phyloP scores from a whole-genome alignment of 2,888 invertebrate genomes.

The Drosophila phalerata region DNA sequence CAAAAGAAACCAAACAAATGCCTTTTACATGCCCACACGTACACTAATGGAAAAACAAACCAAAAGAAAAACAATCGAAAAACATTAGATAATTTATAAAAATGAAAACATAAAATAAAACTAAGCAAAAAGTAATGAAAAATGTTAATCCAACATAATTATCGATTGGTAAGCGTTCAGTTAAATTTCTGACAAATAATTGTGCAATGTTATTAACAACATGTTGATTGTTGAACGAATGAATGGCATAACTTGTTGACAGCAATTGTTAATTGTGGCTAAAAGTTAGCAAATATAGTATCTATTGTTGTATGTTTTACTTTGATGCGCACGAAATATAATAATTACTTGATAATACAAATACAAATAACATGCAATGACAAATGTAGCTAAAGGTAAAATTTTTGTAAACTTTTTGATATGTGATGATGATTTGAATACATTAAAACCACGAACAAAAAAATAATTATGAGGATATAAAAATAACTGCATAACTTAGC shows the following conservation, averaged over 20 bases:
- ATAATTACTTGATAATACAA: constrained; percentile 31
- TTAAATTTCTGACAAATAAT: constrained; percentile 28
- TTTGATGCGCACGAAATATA: constrained; percentile 64
- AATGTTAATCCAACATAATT: constrained; percentile 46
- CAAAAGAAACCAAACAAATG: constrained; percentile 79
- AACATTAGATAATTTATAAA: constrained; percentile 31
- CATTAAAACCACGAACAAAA: constrained; percentile 68
- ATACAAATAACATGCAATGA: constrained; percentile 36
- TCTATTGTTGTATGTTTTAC: constrained; percentile 78
- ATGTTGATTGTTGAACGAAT: constrained; percentile 68
- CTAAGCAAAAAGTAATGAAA: constrained; percentile 29
- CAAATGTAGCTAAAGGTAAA: constrained; percentile 70
- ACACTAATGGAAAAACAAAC: constrained; percentile 57
- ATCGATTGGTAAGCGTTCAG: constrained; percentile 32
- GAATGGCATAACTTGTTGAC: constrained; percentile 59
- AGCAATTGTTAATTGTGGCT: constrained; percentile 55
- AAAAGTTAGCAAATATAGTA: constrained; percentile 49
- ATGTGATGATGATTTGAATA: constrained; percentile 84
- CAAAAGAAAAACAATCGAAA: constrained; percentile 17
- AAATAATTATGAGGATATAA: constrained; percentile 35
- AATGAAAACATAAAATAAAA: constrained; percentile 24
- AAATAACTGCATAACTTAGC: constrained; percentile 52
- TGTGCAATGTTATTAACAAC: constrained; percentile 57
- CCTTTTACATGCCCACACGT: constrained; percentile 82
- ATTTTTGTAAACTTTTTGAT: constrained; percentile 82